Conservation (phyloP, 2,888 invertebrate genomes). For the Sinopyrophorus schimmeli region DNA sequence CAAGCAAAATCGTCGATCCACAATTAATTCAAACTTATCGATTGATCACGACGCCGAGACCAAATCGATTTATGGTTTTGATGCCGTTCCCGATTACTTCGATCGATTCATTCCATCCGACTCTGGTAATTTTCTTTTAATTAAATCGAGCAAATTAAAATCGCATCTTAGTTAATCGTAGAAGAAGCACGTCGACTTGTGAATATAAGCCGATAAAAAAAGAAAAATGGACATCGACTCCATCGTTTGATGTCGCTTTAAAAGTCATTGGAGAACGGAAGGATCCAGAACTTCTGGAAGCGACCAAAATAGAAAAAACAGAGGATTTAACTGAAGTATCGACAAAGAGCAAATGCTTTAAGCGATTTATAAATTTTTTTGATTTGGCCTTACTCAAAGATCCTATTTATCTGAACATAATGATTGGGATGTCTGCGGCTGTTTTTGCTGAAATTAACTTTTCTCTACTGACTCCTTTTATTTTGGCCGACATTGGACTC, state of each 20-base stretch:
- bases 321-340: no score
- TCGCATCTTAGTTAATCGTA: no score
- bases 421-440: conserved; percentile 69
- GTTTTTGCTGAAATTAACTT: conserved; percentile 73
- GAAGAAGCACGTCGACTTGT: no score
- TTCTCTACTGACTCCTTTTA: conserved; percentile 67
- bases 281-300: no score
- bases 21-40: conserved; percentile 33
- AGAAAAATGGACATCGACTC: no score
- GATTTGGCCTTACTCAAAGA: conserved; percentile 69
- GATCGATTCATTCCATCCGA: not conserved
- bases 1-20: not conserved
- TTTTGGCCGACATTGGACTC: conserved; percentile 65
- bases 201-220: not conserved
- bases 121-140: not conserved
- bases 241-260: no score
- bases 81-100: conserved; percentile 37
- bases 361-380: conserved; percentile 62
- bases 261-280: no score
- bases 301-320: no score
- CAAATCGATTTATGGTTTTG: conserved; percentile 54
- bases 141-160: no score
- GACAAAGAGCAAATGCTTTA: no score
- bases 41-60: conserved; percentile 52
- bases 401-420: conserved; percentile 68